phyloP scores from a whole-genome alignment of 2,888 invertebrate species.

The Brachylomia viminalis region DNA sequence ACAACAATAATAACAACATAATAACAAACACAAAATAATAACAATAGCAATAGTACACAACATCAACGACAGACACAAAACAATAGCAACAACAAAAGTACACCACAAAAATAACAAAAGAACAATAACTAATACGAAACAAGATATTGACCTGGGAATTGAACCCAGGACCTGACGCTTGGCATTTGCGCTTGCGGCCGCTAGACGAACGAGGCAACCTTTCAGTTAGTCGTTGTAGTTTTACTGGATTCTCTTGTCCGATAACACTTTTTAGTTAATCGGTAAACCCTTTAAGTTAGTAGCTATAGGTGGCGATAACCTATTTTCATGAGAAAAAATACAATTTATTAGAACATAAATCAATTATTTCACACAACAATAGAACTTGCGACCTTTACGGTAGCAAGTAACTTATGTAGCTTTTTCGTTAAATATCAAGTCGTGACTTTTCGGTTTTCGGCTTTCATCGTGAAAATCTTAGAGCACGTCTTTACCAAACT shows the following conservation, averaged over 20 bases:
- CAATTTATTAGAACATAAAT: conserved; percentile 7
- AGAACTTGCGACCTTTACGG: conserved; percentile 31
- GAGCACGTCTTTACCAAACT: not conserved
- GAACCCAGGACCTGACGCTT: too few species aligned
- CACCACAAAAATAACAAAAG: too few species aligned
- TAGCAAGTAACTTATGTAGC: not conserved
- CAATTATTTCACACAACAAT: conserved; percentile 31
- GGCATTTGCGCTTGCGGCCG: not conserved
- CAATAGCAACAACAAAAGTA: too few species aligned
- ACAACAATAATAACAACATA: too few species aligned
- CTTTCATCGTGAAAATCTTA: not conserved
- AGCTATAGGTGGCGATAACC: not conserved
- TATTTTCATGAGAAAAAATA: not conserved
- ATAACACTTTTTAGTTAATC: not conserved
- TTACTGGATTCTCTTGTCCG: not conserved
- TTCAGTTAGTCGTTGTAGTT: not conserved
- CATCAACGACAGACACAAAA: too few species aligned
- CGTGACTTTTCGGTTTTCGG: conserved; percentile 18
- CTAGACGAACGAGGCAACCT: not conserved
- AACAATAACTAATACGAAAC: too few species aligned
- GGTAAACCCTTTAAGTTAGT: not conserved
- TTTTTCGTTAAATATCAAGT: conserved; percentile 22
- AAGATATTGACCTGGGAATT: too few species aligned
- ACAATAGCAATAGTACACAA: too few species aligned
- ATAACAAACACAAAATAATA: too few species aligned